Evolutionary conservation across 2,797 vertebrate species (phyloP), one percentile per base, ranked within the genome.

Genomic region (Picus viridis): DNA sequence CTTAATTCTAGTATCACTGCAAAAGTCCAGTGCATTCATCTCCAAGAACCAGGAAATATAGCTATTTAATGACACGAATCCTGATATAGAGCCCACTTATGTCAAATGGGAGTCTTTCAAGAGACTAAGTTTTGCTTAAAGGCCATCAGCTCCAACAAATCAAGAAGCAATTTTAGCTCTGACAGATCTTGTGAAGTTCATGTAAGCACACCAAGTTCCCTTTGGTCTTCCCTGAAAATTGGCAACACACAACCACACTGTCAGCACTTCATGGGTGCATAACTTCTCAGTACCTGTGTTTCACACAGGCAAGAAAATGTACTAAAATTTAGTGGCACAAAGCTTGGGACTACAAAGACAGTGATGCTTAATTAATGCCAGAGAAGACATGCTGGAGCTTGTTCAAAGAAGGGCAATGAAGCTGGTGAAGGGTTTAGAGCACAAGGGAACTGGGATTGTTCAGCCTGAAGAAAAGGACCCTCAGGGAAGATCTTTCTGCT

Each of bases 1-100:
- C 45, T 85, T 89, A 82, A 78, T 71, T 90, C 80, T 75, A 88
- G 59, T 53, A 85, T 68, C 83, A 68, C 7, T 71, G 81, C 61
- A 90, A 84, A 76, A 88, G 90, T 68, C 39, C 76, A 88, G 63
- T 8, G 45, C 29, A 41, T 93, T 59, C 59, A 86, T 75, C 80
- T 75, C 76, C 64, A 79, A 72, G 67, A 92, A 23, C 32, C 76
- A 88, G 72, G 69, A 89, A 86, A 91, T 68, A 65, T 24, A 70
- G 58, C 61, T 83, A 63, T 68, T 83, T 86, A 90, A 90, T 69
- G 64, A 69, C 51, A 79, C 24, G 34, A 83, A 88, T 64, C 68
- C 83, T 90, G 59, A 92, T 77, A 74, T 77, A 86, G 89, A 84
- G 88, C 62, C 47, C 62, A 81, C 86, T 86, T 77, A 73, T 0